phyloP scores from a whole-genome alignment of 92 coral and sea anemone genomes.

The Epizoanthus rinbou region DNA sequence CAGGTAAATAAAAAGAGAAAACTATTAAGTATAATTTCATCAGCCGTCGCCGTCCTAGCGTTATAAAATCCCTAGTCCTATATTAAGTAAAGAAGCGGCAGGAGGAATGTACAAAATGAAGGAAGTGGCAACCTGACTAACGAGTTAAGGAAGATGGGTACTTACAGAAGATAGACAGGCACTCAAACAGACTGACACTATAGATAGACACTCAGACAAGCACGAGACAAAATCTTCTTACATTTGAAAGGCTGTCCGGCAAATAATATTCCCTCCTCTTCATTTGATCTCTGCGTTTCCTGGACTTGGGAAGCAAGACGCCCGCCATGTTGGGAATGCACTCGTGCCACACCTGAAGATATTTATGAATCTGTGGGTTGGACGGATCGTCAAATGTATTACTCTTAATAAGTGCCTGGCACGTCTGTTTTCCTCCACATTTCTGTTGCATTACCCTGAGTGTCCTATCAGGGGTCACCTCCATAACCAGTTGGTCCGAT shows the following conservation, averaged over 20 bases:
- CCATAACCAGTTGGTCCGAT: constrained; percentile 56
- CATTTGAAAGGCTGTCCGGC: constrained; percentile 7
- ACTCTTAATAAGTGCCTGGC: constrained; percentile 66
- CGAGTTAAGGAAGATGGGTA: no score
- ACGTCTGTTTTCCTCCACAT: constrained; percentile 68
- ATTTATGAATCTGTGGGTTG: constrained; percentile 67
- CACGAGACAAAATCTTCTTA: background rate
- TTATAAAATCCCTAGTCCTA: no score
- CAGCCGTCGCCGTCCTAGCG: no score
- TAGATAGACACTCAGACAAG: background rate
- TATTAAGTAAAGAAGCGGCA: no score
- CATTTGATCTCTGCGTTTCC: constrained; percentile 52
- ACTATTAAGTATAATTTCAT: no score
- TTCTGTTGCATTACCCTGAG: constrained; percentile 61
- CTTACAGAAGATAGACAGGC: background rate
- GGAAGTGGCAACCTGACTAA: no score
- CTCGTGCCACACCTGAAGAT: constrained; percentile 87
- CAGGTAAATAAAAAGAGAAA: no score
- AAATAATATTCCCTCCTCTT: constrained; percentile 54
- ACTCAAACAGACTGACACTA: background rate
- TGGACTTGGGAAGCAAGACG: constrained; percentile 36
- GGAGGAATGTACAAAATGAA: no score
- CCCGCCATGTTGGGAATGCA: constrained; percentile 81
- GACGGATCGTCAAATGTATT: constrained; percentile 58
- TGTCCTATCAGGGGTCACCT: constrained; percentile 67